Conservation (phyloP, 2,113 vertebrate genomes). For the Charadrius vociferus region DNA sequence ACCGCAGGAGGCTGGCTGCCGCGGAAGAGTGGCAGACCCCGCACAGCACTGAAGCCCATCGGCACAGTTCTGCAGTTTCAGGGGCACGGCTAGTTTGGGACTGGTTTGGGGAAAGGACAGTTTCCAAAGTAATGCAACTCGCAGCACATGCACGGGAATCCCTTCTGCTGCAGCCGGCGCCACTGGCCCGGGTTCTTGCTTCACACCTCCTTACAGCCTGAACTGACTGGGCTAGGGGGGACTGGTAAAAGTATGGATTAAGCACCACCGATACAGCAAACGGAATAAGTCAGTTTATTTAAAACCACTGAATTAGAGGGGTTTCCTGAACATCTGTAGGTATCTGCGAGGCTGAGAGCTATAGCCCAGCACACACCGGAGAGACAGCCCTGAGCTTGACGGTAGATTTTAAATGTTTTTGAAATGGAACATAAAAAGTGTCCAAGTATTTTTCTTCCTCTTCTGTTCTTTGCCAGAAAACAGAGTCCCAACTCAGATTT, state of each 20-base stretch:
- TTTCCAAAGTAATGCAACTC: neutral
- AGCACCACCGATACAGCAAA: neutral
- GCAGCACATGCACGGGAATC: fast-evolving
- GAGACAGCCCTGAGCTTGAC: neutral
- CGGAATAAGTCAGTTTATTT: neutral
- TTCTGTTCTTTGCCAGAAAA: neutral
- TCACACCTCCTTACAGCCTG: neutral
- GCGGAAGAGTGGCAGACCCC: fast-evolving
- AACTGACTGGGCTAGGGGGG: neutral
- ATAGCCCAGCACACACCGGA: neutral
- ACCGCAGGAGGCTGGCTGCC: neutral
- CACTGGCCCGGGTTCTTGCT: neutral
- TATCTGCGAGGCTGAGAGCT: neutral
- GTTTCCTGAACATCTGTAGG: neutral
- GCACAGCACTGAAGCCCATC: neutral
- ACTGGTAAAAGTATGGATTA: no score
- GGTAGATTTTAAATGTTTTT: neutral
- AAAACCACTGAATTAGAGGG: neutral
- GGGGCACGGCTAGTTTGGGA: neutral
- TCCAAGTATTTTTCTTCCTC: neutral
- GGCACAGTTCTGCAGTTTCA: neutral
- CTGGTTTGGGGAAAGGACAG: neutral
- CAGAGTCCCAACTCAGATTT: neutral
- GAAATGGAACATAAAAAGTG: neutral
- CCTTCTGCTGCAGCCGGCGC: neutral